Evolutionary conservation across 1,140 invertebrate species (phyloP).

Genomic region (Diachasmimorpha longicaudata): DNA sequence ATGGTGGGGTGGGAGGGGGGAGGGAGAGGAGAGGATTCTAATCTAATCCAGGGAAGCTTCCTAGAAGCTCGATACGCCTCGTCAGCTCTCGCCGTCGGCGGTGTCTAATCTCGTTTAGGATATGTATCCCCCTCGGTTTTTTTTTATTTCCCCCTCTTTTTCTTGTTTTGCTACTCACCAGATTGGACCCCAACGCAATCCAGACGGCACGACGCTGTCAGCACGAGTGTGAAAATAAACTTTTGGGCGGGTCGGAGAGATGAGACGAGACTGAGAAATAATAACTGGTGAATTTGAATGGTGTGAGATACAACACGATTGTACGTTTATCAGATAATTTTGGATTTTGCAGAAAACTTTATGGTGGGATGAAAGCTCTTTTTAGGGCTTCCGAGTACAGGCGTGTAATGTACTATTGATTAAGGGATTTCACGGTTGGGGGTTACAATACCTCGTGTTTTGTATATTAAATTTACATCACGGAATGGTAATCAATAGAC

Average conservation of each 20-base stretch:
- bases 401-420: no score
- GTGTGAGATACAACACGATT: no score
- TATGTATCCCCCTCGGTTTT: background rate
- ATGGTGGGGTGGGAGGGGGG: background rate
- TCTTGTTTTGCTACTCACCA: background rate
- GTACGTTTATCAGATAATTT: no score
- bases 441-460: no score
- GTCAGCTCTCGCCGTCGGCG: background rate
- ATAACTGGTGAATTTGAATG: background rate
- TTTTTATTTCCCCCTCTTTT: background rate
- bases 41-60: slow-evolving; percentile 15
- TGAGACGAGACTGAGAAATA: background rate
- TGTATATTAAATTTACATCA: no score
- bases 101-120: slow-evolving; percentile 12
- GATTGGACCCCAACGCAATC: background rate
- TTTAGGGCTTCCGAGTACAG: no score
- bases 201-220: background rate
- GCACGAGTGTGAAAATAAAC: background rate
- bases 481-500: no score
- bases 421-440: no score
- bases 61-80: slow-evolving; percentile 14
- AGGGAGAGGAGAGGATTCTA: background rate
- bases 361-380: no score
- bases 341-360: no score
- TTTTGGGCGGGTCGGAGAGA: background rate